Conservation (phyloP, 2,888 invertebrate species). For the Acleris sparsana region DNA sequence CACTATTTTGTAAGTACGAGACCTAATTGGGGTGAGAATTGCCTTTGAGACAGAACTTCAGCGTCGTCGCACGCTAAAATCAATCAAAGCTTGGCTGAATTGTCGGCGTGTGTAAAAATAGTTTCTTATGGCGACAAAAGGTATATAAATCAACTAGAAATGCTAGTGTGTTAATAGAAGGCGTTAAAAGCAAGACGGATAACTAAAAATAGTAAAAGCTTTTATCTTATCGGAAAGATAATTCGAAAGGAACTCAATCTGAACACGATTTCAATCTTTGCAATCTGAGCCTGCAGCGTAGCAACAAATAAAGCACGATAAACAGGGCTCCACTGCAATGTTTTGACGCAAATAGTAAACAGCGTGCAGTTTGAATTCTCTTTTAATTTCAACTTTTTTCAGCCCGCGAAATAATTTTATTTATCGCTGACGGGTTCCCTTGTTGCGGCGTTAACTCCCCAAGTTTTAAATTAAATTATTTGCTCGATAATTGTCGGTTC, state of each 20-base stretch:
- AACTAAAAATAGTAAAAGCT: not conserved
- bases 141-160: no score
- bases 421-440: slow-evolving; percentile 64
- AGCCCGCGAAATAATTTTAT: slow-evolving; percentile 69
- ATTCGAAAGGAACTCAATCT: slow-evolving; percentile 5
- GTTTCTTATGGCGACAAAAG: no score
- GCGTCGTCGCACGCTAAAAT: not conserved
- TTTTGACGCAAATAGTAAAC: slow-evolving; percentile 39
- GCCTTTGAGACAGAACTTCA: slow-evolving; percentile 21
- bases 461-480: slow-evolving; percentile 78
- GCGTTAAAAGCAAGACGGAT: no score
- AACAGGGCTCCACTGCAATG: slow-evolving; percentile 36
- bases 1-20: slow-evolving; percentile 25
- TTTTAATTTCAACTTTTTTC: slow-evolving; percentile 42
- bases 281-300: slow-evolving; percentile 10
- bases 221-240: not conserved
- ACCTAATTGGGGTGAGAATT: slow-evolving; percentile 28
- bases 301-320: slow-evolving; percentile 35
- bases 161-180: no score
- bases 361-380: slow-evolving; percentile 33
- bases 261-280: slow-evolving; percentile 6
- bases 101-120: no score
- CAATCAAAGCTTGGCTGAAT: not conserved
- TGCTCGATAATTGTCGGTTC: slow-evolving; percentile 64
- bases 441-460: slow-evolving; percentile 55